Conservation (phyloP, 92 coral and sea anemone species). For the Blastomussa wellsi region DNA sequence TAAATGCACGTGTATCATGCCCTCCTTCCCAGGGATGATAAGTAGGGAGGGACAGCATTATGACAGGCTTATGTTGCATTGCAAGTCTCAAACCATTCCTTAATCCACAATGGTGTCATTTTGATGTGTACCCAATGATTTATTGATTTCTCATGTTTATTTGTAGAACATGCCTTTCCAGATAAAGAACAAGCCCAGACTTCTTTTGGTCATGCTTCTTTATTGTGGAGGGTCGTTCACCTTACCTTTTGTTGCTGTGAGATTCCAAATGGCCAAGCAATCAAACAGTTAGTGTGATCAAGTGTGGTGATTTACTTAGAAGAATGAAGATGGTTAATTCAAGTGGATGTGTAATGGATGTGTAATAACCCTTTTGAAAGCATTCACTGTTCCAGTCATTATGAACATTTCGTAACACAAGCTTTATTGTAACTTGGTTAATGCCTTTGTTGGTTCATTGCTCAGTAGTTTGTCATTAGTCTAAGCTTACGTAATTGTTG, state of each 20-base stretch:
- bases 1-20: too few species aligned
- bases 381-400: not conserved
- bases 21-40: too few species aligned
- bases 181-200: slow-evolving; percentile 91
- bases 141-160: not conserved
- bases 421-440: slow-evolving; percentile 19
- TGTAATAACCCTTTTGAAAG: not conserved
- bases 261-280: slow-evolving; percentile 95
- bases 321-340: not conserved
- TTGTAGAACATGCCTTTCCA: slow-evolving; percentile 98
- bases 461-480: not conserved
- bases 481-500: not conserved
- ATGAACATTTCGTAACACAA: not conserved
- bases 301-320: not conserved
- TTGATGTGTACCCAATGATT: too few species aligned
- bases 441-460: not conserved
- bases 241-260: slow-evolving; percentile 93
- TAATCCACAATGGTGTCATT: too few species aligned
- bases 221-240: slow-evolving; percentile 84
- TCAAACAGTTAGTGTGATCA: not conserved
- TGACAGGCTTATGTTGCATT: too few species aligned
- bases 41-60: too few species aligned
- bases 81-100: too few species aligned
- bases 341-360: not conserved
- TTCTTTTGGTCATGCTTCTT: slow-evolving; percentile 77